Evolutionary conservation across 2,797 vertebrate genomes (phyloP).

Genomic region (Oreochromis mossambicus): DNA sequence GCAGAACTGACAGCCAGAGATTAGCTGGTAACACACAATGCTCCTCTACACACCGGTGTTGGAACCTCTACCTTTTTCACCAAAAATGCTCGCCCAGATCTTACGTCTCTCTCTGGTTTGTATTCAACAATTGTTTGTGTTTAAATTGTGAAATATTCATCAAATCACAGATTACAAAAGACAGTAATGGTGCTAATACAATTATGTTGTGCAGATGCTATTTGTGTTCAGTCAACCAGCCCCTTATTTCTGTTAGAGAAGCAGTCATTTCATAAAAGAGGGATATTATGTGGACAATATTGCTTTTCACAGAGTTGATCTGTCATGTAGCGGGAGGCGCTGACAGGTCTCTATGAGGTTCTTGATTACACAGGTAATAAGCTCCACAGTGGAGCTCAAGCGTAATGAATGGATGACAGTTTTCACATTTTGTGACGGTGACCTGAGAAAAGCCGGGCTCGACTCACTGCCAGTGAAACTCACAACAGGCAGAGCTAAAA

Average conservation of each 20-base stretch:
- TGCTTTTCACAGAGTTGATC: constrained; percentile 40
- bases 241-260: not conserved
- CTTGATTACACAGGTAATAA: constrained; percentile 53
- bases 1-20: constrained; percentile 65
- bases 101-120: not conserved
- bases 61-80: not conserved
- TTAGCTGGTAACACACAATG: constrained; percentile 38
- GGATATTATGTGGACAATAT: constrained; percentile 24
- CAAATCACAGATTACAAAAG: not conserved
- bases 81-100: not conserved
- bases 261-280: constrained; percentile 9
- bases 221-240: constrained; percentile 3
- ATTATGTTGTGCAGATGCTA: not conserved
- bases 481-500: not conserved
- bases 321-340: constrained; percentile 34
- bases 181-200: not conserved
- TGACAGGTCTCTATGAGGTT: constrained; percentile 42
- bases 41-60: not conserved
- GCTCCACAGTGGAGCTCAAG: constrained; percentile 21
- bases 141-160: not conserved
- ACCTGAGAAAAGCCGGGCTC: constrained; percentile 1
- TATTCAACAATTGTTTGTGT: not conserved
- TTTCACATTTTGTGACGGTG: constrained; percentile 34
- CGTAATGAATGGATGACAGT: constrained; percentile 53
- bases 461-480: not conserved